Evolutionary conservation across 1,140 invertebrate genomes (phyloP).

Genomic region (Pogonomyrmex californicus): DNA sequence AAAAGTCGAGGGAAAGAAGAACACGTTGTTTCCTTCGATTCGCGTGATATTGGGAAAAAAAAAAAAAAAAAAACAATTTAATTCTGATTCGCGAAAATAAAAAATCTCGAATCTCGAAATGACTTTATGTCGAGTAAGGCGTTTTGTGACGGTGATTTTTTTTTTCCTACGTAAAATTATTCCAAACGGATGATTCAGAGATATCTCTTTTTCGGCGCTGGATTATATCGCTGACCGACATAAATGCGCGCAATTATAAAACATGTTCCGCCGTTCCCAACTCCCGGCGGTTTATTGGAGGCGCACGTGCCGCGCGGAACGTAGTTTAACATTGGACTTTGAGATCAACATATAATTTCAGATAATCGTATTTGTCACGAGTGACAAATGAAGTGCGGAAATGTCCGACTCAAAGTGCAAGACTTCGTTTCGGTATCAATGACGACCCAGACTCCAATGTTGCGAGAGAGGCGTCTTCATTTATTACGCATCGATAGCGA

Average conservation of each 20-base stretch:
- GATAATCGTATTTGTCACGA: slow-evolving; percentile 54
- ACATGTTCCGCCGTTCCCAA: neutral
- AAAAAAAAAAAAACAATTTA: neutral
- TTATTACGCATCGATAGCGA: slow-evolving; percentile 44
- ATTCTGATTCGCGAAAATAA: neutral
- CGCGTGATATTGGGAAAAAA: neutral
- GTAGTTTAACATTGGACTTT: slow-evolving; percentile 55
- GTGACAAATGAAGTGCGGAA: slow-evolving; percentile 53
- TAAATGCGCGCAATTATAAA: neutral
- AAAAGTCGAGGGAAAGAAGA: neutral
- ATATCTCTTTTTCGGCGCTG: neutral
- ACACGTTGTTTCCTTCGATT: neutral
- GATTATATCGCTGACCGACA: neutral
- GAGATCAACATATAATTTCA: slow-evolving; percentile 44
- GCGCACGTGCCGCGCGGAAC: neutral
- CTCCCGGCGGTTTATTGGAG: neutral
- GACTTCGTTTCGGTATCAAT: slow-evolving; percentile 44
- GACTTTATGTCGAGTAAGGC: neutral
- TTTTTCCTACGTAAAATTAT: neutral
- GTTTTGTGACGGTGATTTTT: neutral
- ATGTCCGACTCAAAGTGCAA: slow-evolving; percentile 32
- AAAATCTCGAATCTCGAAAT: neutral
- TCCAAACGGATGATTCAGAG: neutral
- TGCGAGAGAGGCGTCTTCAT: neutral
- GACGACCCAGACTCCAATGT: slow-evolving; percentile 25